Percentiles rank a stretch among this genome's conserved stretches.
Conservation (phyloP, 2,888 invertebrate species). For the Megastigmus dorsalis region DNA sequence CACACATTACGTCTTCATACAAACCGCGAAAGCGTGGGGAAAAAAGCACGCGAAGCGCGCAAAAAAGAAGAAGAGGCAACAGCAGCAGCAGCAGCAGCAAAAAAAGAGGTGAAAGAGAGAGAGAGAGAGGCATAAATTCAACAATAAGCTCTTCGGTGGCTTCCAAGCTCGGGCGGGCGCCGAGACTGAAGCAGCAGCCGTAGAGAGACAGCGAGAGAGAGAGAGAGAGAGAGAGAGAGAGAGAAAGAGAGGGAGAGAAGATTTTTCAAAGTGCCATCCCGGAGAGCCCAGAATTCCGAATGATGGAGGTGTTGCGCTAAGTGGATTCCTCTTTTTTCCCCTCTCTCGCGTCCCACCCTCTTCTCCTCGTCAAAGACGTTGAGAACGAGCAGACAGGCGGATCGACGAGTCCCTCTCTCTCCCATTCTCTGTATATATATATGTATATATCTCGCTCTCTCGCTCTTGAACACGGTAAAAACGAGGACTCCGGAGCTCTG, state of each 20-base stretch:
- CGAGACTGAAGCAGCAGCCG: background rate
- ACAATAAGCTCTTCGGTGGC: constrained; percentile 46
- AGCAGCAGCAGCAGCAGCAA: constrained; percentile 8
- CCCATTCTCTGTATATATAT: no score
- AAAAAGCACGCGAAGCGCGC: no score
- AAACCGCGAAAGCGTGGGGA: constrained; percentile 19
- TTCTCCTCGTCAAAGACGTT: constrained; percentile 41
- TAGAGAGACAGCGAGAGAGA: constrained; percentile 16
- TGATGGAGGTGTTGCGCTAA: constrained; percentile 53
- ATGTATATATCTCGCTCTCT: constrained; percentile 1
- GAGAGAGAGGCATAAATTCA: constrained; percentile 43
- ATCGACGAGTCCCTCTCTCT: constrained; percentile 19
- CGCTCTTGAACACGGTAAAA: constrained; percentile 47
- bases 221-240: constrained; percentile 15
- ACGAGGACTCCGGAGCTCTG: constrained; percentile 64
- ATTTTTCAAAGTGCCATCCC: constrained; percentile 56
- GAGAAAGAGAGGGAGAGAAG: constrained; percentile 23
- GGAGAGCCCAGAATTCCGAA: constrained; percentile 45
- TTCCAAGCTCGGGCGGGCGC: constrained; percentile 18
- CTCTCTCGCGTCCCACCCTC: constrained; percentile 34
- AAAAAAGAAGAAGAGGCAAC: constrained; percentile 18
- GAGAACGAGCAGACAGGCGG: constrained; percentile 49
- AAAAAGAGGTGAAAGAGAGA: constrained; percentile 36
- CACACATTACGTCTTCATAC: constrained; percentile 41
- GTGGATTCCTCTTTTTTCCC: constrained; percentile 49